Evolutionary conservation across 2,797 vertebrate genomes (phyloP).

Genomic region (Aphelocoma californica): DNA sequence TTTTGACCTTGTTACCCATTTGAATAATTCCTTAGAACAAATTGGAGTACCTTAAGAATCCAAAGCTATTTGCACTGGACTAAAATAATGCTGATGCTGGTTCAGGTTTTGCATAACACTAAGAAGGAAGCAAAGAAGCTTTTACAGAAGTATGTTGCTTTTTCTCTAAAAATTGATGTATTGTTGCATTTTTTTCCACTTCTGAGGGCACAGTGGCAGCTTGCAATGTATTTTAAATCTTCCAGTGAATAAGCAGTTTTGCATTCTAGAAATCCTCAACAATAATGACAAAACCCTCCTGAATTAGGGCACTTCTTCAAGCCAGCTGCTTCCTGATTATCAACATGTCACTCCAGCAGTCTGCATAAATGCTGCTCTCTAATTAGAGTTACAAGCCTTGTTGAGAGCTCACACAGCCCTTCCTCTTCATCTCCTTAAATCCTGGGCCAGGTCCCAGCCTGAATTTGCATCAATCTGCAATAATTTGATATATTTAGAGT

Average conservation of each 20-base stretch:
- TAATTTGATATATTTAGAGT: neutral
- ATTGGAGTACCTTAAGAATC: neutral
- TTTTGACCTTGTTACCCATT: neutral
- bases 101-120: neutral
- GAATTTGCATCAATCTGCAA: neutral
- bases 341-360: conserved; percentile 4
- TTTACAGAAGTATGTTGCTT: neutral
- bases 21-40: neutral
- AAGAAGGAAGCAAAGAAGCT: neutral
- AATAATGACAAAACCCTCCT: neutral
- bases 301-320: conserved; percentile 19
- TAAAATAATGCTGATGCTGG: neutral
- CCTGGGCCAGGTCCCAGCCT: neutral
- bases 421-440: neutral
- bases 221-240: neutral
- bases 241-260: neutral
- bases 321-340: conserved; percentile 46
- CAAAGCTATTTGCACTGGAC: neutral
- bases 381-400: conserved; percentile 31
- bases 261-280: neutral
- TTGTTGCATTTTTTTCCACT: neutral
- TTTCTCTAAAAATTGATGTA: neutral
- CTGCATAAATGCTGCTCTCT: conserved; percentile 16
- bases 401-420: neutral
- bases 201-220: neutral